Conservation (phyloP, 2,113 vertebrate species). For the Nothoprocta pentlandii region DNA sequence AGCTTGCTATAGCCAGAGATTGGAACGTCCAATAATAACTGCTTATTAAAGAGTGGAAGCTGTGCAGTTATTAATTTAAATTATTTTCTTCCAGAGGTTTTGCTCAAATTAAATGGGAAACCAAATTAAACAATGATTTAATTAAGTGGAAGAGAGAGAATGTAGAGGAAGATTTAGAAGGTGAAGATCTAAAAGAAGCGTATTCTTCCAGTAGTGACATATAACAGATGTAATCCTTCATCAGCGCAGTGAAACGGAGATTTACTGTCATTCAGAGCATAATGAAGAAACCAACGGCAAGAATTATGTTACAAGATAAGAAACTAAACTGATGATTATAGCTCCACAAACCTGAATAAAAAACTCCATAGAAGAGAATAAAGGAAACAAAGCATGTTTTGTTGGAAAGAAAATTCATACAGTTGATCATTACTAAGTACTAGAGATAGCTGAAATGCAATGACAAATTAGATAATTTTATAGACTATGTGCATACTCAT, state of each 20-base stretch:
- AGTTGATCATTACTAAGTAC: neutral
- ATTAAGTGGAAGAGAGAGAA: constrained; percentile 65
- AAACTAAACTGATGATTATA: constrained; percentile 52
- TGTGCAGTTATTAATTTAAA: constrained; percentile 70
- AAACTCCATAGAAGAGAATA: constrained; percentile 4
- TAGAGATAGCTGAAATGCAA: neutral
- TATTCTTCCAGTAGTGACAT: constrained; percentile 55
- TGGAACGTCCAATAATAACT: constrained; percentile 63
- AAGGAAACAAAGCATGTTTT: constrained; percentile 44
- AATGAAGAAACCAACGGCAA: constrained; percentile 50
- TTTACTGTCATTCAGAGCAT: constrained; percentile 65
- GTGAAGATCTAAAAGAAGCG: constrained; percentile 38
- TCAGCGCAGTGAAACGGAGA: constrained; percentile 3
- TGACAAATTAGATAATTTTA: constrained; percentile 14
- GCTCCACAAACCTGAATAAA: constrained; percentile 28
- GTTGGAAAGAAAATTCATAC: constrained; percentile 7
- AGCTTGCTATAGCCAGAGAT: constrained; percentile 19
- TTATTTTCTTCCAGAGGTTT: constrained; percentile 71
- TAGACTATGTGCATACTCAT: neutral
- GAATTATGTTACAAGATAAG: constrained; percentile 61
- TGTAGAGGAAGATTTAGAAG: constrained; percentile 35
- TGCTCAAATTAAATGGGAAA: constrained; percentile 66
- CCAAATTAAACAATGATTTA: constrained; percentile 72
- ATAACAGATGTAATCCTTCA: constrained; percentile 68
- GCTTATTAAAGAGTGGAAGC: constrained; percentile 60